Base-by-base conservation (phyloP, 2,888 invertebrate species). In the Plebejus melissa region DNA sequence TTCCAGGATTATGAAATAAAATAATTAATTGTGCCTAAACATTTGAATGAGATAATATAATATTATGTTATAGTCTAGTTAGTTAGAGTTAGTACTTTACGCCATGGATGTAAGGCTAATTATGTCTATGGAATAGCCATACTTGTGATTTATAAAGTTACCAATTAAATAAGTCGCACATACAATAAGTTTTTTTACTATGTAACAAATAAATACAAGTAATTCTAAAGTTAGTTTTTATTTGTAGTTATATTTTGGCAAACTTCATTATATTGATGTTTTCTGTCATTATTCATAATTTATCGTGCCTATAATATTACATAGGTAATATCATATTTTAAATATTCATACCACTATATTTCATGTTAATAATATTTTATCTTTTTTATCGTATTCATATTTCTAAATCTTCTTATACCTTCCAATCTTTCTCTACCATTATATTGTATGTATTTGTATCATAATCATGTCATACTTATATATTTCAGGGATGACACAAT, bases 401-500 rank as follows among this genome's bases (percentile, higher is more conserved):
- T 60, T 60, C 65, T 65, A 36, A 13, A 13, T 65, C 32, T 16
- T 65, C 65, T 32, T 16, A 32, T 32, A 65, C 13, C 4, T 36
- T 32, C 65, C 13, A 65, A 65, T 65, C 4, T 16, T 13, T 65
- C 3, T 32, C 28, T 32, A 28, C 69, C 32, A 69, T 28, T 36
- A 13, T 69, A 65, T 60, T 50, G 32, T 74, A 75, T 75, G 46
- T 74, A 74, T 70, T n/a, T 75, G n/a, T 70, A 70, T 75, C n/a
- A 46, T 74, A 74, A 69, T 65, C 28, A 57, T 75, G 75, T 69
- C 32, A 75, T 54, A 54, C 16, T 54, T 54, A 54, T 71, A 75
- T 71, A 74, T 76, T 76, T 71, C 76, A 76, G 76, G 74, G 41
- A 74, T 41, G 74, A 54, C 50, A 72, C 32, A 32, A 72, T n/a